These are phyloP conservation scores for Pogona vitticeps DNA, from an alignment of 2,113 vertebrate genomes.

Conservation along the genomic window DNA sequence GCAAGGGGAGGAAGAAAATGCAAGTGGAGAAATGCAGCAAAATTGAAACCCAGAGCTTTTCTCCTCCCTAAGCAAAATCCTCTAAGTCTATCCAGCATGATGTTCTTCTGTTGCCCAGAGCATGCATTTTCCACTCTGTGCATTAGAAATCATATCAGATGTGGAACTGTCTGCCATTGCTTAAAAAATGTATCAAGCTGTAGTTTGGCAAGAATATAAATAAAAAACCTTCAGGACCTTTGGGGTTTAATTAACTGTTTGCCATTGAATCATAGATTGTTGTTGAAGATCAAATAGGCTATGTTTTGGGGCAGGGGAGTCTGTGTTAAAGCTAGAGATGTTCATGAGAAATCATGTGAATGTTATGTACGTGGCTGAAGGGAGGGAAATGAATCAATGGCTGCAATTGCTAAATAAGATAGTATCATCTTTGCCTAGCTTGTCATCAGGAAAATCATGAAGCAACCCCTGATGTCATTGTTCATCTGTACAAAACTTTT, in stretches of 20 bases:
- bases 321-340: not conserved
- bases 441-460: conserved; percentile 3
- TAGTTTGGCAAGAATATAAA: not conserved
- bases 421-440: not conserved
- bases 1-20: too few relatives aligned
- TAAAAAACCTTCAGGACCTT: not conserved
- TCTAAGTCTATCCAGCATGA: not conserved
- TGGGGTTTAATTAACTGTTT: not conserved
- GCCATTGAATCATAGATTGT: not conserved
- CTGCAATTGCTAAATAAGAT: conserved; percentile 10
- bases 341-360: conserved; percentile 3
- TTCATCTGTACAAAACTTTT: not conserved
- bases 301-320: not conserved
- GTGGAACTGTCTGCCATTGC: too few relatives aligned
- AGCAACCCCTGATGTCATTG: not conserved
- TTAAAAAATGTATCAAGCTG: not conserved
- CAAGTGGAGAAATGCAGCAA: too few relatives aligned
- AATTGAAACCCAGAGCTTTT: too few relatives aligned
- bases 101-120: not conserved
- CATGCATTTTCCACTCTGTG: too few relatives aligned
- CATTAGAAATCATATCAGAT: not conserved
- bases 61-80: too few relatives aligned
- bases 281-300: conserved; percentile 13
- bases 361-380: not conserved
- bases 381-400: not conserved